These are phyloP conservation scores for Hiodon tergisus DNA, from an alignment of 2,113 vertebrate species.

Conservation along the genomic window DNA sequence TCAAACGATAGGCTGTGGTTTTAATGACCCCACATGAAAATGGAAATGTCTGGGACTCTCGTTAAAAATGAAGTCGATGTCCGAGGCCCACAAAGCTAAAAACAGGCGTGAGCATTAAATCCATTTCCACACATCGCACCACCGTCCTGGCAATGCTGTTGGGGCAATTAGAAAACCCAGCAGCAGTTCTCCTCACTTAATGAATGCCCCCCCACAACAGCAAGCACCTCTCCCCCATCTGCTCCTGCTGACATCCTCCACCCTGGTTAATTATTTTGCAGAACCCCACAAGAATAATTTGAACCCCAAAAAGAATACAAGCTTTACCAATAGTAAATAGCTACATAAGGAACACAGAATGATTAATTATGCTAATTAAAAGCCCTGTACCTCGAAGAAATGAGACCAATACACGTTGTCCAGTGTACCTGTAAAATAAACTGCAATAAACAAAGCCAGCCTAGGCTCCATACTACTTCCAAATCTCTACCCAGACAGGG, in stretches of 20 bases:
- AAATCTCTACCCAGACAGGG: neutral
- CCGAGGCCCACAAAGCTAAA: slow-evolving; percentile 31
- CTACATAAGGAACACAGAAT: neutral
- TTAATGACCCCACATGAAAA: slow-evolving; percentile 42
- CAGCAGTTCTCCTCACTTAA: no score
- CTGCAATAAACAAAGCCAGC: neutral
- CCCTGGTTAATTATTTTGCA: no score
- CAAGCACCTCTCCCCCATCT: no score
- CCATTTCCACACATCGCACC: slow-evolving; percentile 1
- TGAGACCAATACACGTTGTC: no score
- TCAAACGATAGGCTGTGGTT: slow-evolving; percentile 42
- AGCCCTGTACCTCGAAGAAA: no score
- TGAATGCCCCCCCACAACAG: no score
- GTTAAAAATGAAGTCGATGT: slow-evolving; percentile 40
- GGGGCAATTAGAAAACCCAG: no score
- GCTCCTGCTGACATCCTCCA: no score
- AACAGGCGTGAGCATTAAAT: slow-evolving; percentile 54
- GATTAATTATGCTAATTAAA: no score
- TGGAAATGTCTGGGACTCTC: slow-evolving; percentile 37
- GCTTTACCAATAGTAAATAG: neutral
- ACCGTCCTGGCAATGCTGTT: no score
- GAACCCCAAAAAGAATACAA: neutral
- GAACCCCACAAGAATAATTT: no score
- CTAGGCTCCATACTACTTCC: neutral
- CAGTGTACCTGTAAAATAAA: neutral